Conservation (phyloP, 2,113 vertebrate genomes). For the Raphicerus campestris region DNA sequence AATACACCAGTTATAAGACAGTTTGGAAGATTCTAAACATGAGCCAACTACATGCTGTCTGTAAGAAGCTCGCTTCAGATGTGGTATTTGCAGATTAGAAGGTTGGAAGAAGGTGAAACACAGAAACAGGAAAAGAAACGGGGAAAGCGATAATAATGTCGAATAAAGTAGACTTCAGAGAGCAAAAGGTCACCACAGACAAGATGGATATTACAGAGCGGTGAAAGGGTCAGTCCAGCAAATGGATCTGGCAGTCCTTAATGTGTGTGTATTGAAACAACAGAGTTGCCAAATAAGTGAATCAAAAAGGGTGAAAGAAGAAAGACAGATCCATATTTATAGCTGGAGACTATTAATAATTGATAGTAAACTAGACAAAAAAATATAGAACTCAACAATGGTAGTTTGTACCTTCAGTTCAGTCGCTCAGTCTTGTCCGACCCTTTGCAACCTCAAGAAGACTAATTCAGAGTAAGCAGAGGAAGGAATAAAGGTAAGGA, state of each 20-base stretch:
- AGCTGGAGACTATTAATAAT: not conserved
- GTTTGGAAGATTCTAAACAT: not conserved
- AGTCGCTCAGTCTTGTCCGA: too few relatives aligned
- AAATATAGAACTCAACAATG: not conserved
- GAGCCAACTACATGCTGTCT: not conserved
- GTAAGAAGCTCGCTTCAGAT: not conserved
- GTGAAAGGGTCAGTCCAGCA: not conserved
- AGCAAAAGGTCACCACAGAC: not conserved
- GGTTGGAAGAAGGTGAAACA: not conserved
- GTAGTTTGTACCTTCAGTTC: not conserved
- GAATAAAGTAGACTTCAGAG: not conserved
- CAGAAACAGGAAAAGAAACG: not conserved
- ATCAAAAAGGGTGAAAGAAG: not conserved
- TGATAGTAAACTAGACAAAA: not conserved
- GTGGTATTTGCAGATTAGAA: not conserved
- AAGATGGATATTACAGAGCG: not conserved
- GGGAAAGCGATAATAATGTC: not conserved
- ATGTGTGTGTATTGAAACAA: not conserved
- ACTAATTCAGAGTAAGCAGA: not conserved
- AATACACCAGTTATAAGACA: not conserved
- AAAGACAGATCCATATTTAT: not conserved
- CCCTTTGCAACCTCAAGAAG: not conserved
- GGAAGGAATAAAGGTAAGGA: not conserved
- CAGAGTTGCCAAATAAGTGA: not conserved
- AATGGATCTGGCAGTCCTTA: not conserved